phyloP scores from a whole-genome alignment of 2,888 invertebrate genomes.

The Cenopis cana region DNA sequence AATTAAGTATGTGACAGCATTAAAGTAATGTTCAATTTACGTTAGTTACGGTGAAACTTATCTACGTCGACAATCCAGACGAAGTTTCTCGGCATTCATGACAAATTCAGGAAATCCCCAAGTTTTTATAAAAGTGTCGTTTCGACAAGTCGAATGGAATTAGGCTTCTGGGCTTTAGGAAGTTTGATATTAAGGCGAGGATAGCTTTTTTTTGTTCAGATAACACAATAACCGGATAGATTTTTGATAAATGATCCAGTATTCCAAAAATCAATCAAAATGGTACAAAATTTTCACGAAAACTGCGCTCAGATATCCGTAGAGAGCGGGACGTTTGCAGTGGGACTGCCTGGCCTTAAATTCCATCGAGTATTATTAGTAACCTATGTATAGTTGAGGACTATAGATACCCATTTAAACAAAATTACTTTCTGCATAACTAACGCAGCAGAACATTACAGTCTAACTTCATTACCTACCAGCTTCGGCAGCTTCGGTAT shows the following conservation, averaged over 20 bases:
- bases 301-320: too few relatives aligned
- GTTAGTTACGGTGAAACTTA: constrained; percentile 31
- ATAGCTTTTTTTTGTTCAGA: too few relatives aligned
- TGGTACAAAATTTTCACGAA: too few relatives aligned
- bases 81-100: constrained; percentile 32
- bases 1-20: too few relatives aligned
- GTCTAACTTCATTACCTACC: constrained; percentile 32
- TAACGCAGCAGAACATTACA: constrained; percentile 27
- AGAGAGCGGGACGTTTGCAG: too few relatives aligned
- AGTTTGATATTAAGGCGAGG: not conserved
- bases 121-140: constrained; percentile 25
- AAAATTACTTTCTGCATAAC: constrained; percentile 10
- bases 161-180: not conserved
- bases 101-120: constrained; percentile 13
- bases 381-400: too few relatives aligned
- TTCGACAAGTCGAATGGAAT: constrained; percentile 10
- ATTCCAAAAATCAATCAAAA: too few relatives aligned
- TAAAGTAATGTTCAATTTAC: constrained; percentile 35
- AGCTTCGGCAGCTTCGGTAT: constrained; percentile 13
- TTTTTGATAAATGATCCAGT: too few relatives aligned
- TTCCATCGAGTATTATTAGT: too few relatives aligned
- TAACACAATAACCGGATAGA: too few relatives aligned
- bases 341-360: too few relatives aligned
- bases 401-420: too few relatives aligned
- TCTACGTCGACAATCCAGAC: constrained; percentile 24